phyloP scores from a whole-genome alignment of 2,888 invertebrate species.

The Caenorhabditis imperialis region DNA sequence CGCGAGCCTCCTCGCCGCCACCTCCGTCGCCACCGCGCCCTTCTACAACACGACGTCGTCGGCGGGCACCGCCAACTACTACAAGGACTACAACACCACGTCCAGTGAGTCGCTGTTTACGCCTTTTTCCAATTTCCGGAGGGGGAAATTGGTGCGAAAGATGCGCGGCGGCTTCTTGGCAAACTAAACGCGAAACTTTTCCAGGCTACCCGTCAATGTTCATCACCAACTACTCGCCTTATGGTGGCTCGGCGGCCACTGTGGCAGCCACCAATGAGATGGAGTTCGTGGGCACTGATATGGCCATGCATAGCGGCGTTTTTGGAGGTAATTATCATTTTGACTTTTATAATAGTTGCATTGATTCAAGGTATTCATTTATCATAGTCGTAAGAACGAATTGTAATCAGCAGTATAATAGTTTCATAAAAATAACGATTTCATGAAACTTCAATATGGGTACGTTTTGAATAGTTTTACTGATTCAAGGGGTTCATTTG shows the following conservation, averaged over 20 bases:
- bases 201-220: constrained; percentile 61
- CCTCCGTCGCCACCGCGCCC: constrained; percentile 19
- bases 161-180: not conserved
- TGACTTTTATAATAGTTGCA: too few species aligned
- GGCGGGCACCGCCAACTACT: constrained; percentile 15
- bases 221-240: constrained; percentile 49
- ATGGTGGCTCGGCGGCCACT: constrained; percentile 20
- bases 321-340: constrained; percentile 56
- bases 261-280: constrained; percentile 25
- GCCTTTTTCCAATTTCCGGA: not conserved
- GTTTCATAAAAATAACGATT: too few species aligned
- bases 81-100: constrained; percentile 38
- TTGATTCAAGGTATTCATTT: too few species aligned
- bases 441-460: too few species aligned
- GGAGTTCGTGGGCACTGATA: constrained; percentile 21
- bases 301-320: constrained; percentile 54
- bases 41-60: constrained; percentile 4
- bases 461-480: too few species aligned
- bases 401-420: too few species aligned
- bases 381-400: too few species aligned
- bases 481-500: too few species aligned
- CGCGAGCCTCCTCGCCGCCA: constrained; percentile 18
- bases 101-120: constrained; percentile 9
- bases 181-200: not conserved
- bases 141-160: constrained; percentile 5